Percentiles rank a stretch among this genome's conserved stretches.
Evolutionary conservation across 2,888 invertebrate species (phyloP).

Genomic region (Dromius quadrimaculatus): DNA sequence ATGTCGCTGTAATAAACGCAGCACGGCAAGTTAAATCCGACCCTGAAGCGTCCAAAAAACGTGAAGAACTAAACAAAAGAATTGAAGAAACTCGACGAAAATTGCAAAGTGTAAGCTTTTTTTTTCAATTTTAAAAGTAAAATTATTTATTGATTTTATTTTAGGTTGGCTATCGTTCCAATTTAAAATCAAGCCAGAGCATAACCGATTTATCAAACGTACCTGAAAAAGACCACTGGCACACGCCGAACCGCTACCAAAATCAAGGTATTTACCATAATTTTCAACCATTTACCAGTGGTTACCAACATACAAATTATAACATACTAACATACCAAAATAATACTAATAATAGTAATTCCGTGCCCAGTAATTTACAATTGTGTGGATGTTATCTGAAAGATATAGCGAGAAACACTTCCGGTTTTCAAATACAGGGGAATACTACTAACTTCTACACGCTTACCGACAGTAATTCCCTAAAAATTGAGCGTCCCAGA

Average conservation of each 20-base stretch:
- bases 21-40: constrained; percentile 72
- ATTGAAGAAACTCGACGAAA: constrained; percentile 88
- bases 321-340: too few species aligned
- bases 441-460: constrained; percentile 36
- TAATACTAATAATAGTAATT: constrained; percentile 56
- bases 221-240: constrained; percentile 68
- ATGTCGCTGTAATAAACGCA: constrained; percentile 70
- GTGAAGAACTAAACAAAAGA: constrained; percentile 85
- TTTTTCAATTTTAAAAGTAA: neutral
- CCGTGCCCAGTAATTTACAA: constrained; percentile 63
- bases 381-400: constrained; percentile 65
- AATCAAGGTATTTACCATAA: constrained; percentile 58
- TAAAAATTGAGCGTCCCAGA: constrained; percentile 60
- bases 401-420: constrained; percentile 62
- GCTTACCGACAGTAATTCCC: neutral
- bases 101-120: constrained; percentile 82
- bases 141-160: constrained; percentile 51
- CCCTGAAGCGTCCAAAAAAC: constrained; percentile 73
- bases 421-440: constrained; percentile 48
- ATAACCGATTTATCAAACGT: constrained; percentile 86
- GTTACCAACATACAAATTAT: neutral
- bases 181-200: constrained; percentile 86
- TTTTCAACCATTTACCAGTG: constrained; percentile 38
- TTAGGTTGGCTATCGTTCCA: constrained; percentile 83
- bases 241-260: constrained; percentile 56